Percentiles rank a stretch among this genome's conserved stretches.
phyloP scores from a whole-genome alignment of 2,113 vertebrate species.

The Elachura formosa region DNA sequence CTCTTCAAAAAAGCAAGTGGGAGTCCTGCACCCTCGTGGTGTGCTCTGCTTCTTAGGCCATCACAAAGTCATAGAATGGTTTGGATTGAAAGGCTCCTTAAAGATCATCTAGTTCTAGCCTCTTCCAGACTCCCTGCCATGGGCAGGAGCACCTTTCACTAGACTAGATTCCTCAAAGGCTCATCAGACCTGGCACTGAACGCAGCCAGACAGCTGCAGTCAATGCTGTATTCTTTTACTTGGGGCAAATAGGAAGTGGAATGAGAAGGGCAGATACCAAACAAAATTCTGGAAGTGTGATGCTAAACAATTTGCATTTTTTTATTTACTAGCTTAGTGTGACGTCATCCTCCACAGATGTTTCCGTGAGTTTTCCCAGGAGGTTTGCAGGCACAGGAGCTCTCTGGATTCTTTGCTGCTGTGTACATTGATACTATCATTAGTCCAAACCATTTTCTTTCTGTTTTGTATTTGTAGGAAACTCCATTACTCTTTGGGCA shows the following conservation, averaged over 20 bases:
- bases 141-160: neutral
- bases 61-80: neutral
- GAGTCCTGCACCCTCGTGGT: neutral
- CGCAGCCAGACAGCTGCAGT: neutral
- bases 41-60: neutral
- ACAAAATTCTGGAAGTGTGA: neutral
- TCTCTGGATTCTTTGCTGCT: neutral
- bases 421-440: fast-evolving
- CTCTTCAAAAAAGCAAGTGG: neutral
- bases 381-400: neutral
- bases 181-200: neutral
- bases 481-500: neutral
- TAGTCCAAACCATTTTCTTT: neutral
- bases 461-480: neutral
- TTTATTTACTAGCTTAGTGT: neutral
- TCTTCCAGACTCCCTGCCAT: neutral
- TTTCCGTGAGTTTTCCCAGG: neutral
- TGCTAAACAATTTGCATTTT: neutral
- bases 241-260: neutral
- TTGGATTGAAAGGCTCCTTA: neutral
- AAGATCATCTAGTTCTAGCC: neutral
- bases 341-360: neutral
- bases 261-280: neutral
- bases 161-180: neutral
- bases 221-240: neutral